A percentile compares a stretch with the other conserved stretches of the same genome.
These are phyloP conservation scores for Drosophila fulvimacula DNA, from an alignment of 2,888 invertebrate species.

Conservation along the genomic window DNA sequence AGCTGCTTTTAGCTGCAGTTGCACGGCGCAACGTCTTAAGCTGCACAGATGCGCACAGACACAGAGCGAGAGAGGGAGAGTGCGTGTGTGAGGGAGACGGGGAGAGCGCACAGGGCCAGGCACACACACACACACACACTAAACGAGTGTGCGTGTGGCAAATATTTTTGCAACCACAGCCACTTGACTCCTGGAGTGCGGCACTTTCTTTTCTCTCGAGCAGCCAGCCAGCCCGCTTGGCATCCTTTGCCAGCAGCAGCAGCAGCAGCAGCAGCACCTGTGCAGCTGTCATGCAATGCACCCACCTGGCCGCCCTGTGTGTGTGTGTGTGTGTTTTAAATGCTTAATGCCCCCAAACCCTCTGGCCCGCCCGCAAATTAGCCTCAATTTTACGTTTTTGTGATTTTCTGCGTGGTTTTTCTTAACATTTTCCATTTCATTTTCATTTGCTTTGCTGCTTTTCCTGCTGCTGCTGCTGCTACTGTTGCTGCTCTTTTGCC, in stretches of 20 bases:
- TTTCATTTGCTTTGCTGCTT: slow-evolving; percentile 11
- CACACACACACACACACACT: slow-evolving; percentile 3
- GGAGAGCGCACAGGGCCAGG: background rate
- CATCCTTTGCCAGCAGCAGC: slow-evolving; percentile 21
- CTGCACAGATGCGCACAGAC: slow-evolving; percentile 40
- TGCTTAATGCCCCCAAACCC: slow-evolving; percentile 16
- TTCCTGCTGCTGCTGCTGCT: background rate
- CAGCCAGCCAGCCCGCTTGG: slow-evolving; percentile 9
- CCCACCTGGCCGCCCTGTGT: background rate
- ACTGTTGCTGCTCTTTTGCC: slow-evolving; percentile 10
- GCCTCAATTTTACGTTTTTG: slow-evolving; percentile 37
- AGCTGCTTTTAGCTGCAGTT: slow-evolving; percentile 61
- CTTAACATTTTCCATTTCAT: slow-evolving; percentile 17
- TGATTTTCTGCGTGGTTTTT: slow-evolving; percentile 26
- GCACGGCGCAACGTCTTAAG: slow-evolving; percentile 57
- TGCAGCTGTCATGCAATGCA: slow-evolving; percentile 10
- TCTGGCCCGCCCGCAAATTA: slow-evolving; percentile 40
- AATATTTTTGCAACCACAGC: slow-evolving; percentile 68
- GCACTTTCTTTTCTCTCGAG: slow-evolving; percentile 57
- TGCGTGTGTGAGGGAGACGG: background rate
- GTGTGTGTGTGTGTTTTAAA: slow-evolving; percentile 31
- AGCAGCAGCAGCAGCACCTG: slow-evolving; percentile 34
- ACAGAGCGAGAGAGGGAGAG: background rate
- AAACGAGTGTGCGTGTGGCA: slow-evolving; percentile 27
- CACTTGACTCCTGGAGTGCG: slow-evolving; percentile 79